These are phyloP conservation scores for Onychostruthus taczanowskii DNA, from an alignment of 2,113 vertebrate species.

Conservation along the genomic window DNA sequence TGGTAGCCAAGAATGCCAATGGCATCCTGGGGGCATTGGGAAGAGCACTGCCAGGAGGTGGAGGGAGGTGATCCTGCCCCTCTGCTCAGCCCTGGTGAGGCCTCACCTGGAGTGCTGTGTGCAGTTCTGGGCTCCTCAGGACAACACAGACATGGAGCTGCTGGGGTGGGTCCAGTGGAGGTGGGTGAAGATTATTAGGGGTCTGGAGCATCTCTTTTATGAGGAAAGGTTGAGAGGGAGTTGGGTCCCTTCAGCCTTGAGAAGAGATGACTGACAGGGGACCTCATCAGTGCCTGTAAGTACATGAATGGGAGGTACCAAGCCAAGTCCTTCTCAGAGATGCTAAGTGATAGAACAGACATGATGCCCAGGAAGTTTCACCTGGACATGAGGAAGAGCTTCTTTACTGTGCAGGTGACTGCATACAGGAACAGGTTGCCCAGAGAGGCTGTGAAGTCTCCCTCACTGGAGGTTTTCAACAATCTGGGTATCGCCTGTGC, in stretches of 20 bases:
- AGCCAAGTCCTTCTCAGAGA: background rate
- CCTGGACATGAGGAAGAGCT: background rate
- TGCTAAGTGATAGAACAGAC: background rate
- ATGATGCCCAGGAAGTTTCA: background rate
- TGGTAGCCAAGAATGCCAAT: background rate
- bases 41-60: background rate
- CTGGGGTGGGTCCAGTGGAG: background rate
- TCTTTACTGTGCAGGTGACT: background rate
- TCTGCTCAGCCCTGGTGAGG: background rate
- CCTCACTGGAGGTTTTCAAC: background rate
- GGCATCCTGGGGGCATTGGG: background rate
- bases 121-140: background rate
- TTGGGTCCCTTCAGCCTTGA: background rate
- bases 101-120: too few relatives aligned
- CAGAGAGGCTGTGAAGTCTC: background rate
- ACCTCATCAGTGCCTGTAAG: background rate
- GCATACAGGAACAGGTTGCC: background rate
- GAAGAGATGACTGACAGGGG: background rate
- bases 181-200: too few relatives aligned
- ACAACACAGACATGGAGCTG: background rate
- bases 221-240: background rate
- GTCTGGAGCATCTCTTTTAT: background rate
- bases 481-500: too few relatives aligned
- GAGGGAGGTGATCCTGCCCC: background rate
- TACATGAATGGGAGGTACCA: background rate